These are phyloP conservation scores for Mythimna ferrago DNA, from an alignment of 2,888 invertebrate species.

Conservation along the genomic window DNA sequence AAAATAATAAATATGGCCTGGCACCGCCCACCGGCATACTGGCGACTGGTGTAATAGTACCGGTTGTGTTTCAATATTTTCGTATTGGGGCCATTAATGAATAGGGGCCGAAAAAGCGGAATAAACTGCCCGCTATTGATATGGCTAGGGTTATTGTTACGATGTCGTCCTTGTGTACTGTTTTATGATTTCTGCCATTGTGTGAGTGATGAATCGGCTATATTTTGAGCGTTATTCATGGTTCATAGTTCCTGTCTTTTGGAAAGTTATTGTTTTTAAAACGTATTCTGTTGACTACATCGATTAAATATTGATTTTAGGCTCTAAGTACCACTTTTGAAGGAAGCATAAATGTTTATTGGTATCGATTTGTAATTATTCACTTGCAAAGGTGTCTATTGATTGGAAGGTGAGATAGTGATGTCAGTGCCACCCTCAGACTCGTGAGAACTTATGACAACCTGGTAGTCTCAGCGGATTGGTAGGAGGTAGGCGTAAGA, in stretches of 20 bases:
- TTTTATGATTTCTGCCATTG: slow-evolving; percentile 64
- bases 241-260: slow-evolving; percentile 18
- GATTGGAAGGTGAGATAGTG: slow-evolving; percentile 31
- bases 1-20: slow-evolving; percentile 89
- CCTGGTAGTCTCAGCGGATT: neutral
- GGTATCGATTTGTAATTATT: slow-evolving; percentile 22
- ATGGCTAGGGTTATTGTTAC: slow-evolving; percentile 65
- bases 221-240: slow-evolving; percentile 48
- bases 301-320: neutral
- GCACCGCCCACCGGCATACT: slow-evolving; percentile 80
- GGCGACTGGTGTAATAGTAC: slow-evolving; percentile 72
- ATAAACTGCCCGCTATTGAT: slow-evolving; percentile 85
- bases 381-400: slow-evolving; percentile 1
- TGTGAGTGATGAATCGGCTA: slow-evolving; percentile 55
- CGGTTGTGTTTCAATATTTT: slow-evolving; percentile 83
- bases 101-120: slow-evolving; percentile 77
- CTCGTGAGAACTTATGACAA: slow-evolving; percentile 41
- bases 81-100: slow-evolving; percentile 84
- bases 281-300: neutral
- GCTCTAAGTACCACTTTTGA: neutral
- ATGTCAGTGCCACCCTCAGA: neutral
- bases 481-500: slow-evolving; percentile 25
- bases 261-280: neutral
- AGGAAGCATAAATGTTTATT: neutral
- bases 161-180: slow-evolving; percentile 48